Evolutionary conservation across 2,113 vertebrate genomes (phyloP).

Genomic region (Atrichornis clamosus): DNA sequence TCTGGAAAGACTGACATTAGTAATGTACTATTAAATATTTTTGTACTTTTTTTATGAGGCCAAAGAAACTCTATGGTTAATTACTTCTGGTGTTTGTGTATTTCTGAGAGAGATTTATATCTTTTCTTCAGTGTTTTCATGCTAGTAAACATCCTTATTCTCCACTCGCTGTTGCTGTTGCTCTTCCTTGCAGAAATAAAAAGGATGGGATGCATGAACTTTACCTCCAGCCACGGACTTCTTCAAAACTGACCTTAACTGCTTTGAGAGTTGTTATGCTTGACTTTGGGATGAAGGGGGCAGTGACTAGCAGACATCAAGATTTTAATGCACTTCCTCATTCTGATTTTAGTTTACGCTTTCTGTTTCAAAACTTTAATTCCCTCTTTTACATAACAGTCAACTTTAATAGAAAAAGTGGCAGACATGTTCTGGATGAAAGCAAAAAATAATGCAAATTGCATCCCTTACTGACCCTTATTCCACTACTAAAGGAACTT

Average conservation of each 20-base stretch:
- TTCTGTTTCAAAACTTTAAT: background rate
- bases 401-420: background rate
- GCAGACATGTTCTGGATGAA: background rate
- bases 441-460: background rate
- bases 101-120: background rate
- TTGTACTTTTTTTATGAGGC: background rate
- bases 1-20: background rate
- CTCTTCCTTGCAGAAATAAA: background rate
- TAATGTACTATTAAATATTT: background rate
- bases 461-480: background rate
- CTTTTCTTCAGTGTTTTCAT: background rate
- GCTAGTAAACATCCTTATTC: background rate
- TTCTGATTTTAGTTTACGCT: background rate
- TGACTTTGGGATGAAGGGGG: background rate
- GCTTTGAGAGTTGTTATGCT: background rate
- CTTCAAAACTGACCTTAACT: background rate
- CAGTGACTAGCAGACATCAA: background rate
- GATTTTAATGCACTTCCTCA: background rate
- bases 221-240: background rate
- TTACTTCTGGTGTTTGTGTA: background rate
- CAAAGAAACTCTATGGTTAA: background rate
- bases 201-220: background rate
- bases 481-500: background rate
- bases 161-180: background rate
- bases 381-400: background rate